Evolutionary conservation across 92 coral and sea anemone genomes (phyloP), one percentile per base, ranked within the genome.

Genomic region (Actinernus sp.): DNA sequence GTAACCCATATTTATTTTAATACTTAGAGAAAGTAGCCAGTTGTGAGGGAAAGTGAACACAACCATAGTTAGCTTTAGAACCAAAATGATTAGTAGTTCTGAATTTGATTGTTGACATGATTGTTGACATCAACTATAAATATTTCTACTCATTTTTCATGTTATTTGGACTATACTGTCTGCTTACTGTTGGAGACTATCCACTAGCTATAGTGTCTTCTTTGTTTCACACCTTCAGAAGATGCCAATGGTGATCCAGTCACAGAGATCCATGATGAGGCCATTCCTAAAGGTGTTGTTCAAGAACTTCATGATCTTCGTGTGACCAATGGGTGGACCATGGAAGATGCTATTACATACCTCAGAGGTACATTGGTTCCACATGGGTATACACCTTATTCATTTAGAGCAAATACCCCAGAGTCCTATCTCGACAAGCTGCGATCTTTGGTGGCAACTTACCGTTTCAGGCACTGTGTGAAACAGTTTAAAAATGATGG

Each of bases 381-480:
- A 34, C 26, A 0, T 3, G 71, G 79, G 8, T 47, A 72, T 61
- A 47, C 53, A 25, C 79, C 79, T 0, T 72, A 34, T 26, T 40
- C 79, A 21, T 72, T 72, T 20, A 47, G 57, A 20, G 63, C n/a
- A 11, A 63, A 72, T 50, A 57, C 29, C 1, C 30, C 29, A 0
- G 78, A 72, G 33, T 47, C 25, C 22, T 47, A 31, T 22, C 3
- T 13, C 24, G 61, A 48, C 2, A 72, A 58, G 58, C 11, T 72
- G 36, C 53, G 26, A 53, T 59, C 79, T 20, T 3, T 72, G 46
- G 71, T 49, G 2, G 79, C 79, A 59, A 60, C 79, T 14, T 72
- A n/a, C n/a, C n/a, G n/a, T n/a, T n/a, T n/a, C n/a, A n/a, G n/a
- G n/a, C n/a, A n/a, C n/a, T n/a, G n/a, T 32, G 5, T 21, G 43